phyloP scores from a whole-genome alignment of 2,797 vertebrate species.

The Petrocephalus schoutedeni region DNA sequence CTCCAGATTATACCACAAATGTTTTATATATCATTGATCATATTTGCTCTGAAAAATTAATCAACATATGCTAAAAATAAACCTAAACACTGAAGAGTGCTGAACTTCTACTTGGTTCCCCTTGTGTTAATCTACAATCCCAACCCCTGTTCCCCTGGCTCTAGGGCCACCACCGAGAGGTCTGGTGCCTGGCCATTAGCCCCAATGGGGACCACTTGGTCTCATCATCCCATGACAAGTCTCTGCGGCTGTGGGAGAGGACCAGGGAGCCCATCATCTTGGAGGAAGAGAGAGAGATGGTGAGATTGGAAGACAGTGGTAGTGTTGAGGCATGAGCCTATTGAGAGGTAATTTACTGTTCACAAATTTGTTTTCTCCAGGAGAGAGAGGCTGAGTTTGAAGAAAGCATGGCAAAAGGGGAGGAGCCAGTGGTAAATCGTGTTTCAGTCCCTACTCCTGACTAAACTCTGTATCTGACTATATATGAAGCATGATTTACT shows the following conservation, averaged over 20 bases:
- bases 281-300: constrained; percentile 92
- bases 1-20: not conserved
- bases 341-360: not conserved
- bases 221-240: constrained; percentile 90
- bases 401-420: constrained; percentile 81
- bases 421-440: constrained; percentile 77
- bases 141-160: not conserved
- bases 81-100: not conserved
- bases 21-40: not conserved
- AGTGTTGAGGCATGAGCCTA: not conserved
- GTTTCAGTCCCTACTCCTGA: not conserved
- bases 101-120: not conserved
- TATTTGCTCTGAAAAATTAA: not conserved
- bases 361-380: constrained; percentile 48
- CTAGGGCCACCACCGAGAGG: constrained; percentile 89
- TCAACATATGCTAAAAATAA: not conserved
- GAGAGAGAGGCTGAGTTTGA: constrained; percentile 90
- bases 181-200: constrained; percentile 89
- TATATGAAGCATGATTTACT: not conserved
- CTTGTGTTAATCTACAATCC: not conserved
- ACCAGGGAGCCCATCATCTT: constrained; percentile 88
- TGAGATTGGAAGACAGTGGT: constrained; percentile 50
- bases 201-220: constrained; percentile 88
- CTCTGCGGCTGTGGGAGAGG: constrained; percentile 91
- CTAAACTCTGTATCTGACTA: not conserved